Conservation (phyloP, 2,113 vertebrate genomes). For the Triplophysa dalaica region DNA sequence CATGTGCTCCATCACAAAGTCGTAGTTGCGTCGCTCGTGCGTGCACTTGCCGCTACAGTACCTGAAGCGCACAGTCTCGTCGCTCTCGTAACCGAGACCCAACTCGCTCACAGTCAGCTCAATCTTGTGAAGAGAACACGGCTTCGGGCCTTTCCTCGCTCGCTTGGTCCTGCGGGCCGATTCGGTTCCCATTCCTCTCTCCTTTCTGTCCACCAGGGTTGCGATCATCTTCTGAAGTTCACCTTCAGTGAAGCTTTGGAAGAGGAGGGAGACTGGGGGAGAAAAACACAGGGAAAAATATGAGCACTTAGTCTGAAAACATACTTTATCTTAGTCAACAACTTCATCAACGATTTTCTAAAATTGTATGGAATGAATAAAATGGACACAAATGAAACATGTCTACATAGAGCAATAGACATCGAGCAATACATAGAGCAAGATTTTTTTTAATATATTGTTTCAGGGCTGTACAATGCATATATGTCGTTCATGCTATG, state of each 20-base stretch:
- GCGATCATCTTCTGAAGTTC: slow-evolving; percentile 83
- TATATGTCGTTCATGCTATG: too few relatives aligned
- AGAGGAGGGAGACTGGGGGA: slow-evolving; percentile 80
- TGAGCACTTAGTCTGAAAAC: background rate
- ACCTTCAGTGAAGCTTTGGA: slow-evolving; percentile 91
- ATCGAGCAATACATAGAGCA: too few relatives aligned
- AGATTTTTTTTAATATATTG: too few relatives aligned
- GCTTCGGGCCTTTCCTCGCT: slow-evolving; percentile 74
- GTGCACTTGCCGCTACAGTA: slow-evolving; percentile 93
- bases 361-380: too few relatives aligned
- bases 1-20: slow-evolving; percentile 86
- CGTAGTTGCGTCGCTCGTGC: slow-evolving; percentile 81
- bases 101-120: slow-evolving; percentile 90
- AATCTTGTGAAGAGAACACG: slow-evolving; percentile 78
- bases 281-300: background rate
- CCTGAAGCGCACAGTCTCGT: slow-evolving; percentile 88
- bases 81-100: slow-evolving; percentile 88
- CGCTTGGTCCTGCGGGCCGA: slow-evolving; percentile 81
- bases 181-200: slow-evolving; percentile 28
- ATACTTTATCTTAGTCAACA: background rate
- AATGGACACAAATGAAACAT: too few relatives aligned
- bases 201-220: slow-evolving; percentile 77
- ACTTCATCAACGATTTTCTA: too few relatives aligned
- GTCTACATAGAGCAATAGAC: too few relatives aligned
- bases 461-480: too few relatives aligned